A percentile compares a stretch with the other conserved stretches of the same genome.
Evolutionary conservation across 2,113 vertebrate species (phyloP).

Genomic region (Cinclus cinclus): DNA sequence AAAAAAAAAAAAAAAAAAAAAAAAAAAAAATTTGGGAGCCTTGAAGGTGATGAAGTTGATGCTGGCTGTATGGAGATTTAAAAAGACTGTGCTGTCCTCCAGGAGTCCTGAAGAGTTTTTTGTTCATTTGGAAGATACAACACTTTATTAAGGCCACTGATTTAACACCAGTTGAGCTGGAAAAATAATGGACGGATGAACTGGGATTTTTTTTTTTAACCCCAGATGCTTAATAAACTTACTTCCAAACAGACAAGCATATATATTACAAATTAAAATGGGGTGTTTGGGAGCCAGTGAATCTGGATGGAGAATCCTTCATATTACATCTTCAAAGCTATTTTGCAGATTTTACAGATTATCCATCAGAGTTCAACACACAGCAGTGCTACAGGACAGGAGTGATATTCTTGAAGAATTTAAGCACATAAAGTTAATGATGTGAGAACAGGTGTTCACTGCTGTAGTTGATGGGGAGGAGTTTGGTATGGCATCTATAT

Average conservation of each 20-base stretch:
- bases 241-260: background rate
- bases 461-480: conserved; percentile 14
- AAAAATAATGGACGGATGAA: background rate
- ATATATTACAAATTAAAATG: background rate
- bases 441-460: conserved; percentile 52
- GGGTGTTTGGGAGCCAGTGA: background rate
- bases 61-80: background rate
- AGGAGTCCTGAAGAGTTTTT: background rate
- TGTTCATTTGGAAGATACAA: background rate
- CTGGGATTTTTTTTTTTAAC: background rate
- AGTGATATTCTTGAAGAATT: conserved; percentile 14
- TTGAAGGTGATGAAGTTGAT: background rate
- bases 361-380: background rate
- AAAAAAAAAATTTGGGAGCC: accelerated
- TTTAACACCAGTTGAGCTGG: conserved; percentile 33
- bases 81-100: background rate
- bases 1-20: background rate
- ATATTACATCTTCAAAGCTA: background rate
- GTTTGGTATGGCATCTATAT: background rate
- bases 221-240: background rate
- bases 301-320: background rate
- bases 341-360: background rate
- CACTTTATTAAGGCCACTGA: conserved; percentile 2
- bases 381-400: conserved; percentile 2
- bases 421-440: conserved; percentile 35